A percentile compares a stretch with the other conserved stretches of the same genome.
Conservation (phyloP, 2,797 vertebrate genomes). For the Bovichtus diacanthus region DNA sequence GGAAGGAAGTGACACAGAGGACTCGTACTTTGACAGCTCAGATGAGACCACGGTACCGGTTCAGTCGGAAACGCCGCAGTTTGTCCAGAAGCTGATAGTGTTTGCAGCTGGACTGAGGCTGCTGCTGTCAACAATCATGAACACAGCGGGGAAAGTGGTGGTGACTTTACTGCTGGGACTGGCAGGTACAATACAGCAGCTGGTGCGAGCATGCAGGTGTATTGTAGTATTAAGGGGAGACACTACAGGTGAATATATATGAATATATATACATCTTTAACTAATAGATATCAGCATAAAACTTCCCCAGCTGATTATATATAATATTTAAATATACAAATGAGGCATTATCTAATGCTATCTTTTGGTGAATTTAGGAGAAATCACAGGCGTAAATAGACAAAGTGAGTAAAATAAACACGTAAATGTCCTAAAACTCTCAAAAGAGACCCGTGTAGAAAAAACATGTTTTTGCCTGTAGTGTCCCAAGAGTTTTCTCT, state of each 20-base stretch:
- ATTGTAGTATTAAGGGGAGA: not conserved
- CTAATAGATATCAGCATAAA: too few relatives aligned
- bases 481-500: not conserved
- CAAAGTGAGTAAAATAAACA: too few relatives aligned
- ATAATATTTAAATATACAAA: too few relatives aligned
- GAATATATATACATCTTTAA: too few relatives aligned
- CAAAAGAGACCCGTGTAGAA: too few relatives aligned
- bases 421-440: too few relatives aligned
- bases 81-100: conserved; percentile 83
- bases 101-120: conserved; percentile 80
- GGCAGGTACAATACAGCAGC: conserved; percentile 80
- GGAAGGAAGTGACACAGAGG: conserved; percentile 76
- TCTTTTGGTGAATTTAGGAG: too few relatives aligned
- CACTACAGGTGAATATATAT: too few relatives aligned
- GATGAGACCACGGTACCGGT: conserved; percentile 57
- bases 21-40: conserved; percentile 78
- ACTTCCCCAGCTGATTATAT: too few relatives aligned
- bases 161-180: conserved; percentile 85
- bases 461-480: too few relatives aligned
- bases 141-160: conserved; percentile 84
- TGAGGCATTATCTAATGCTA: too few relatives aligned
- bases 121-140: conserved; percentile 81
- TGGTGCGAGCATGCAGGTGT: not conserved
- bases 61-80: conserved; percentile 67
- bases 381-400: too few relatives aligned